phyloP scores from a whole-genome alignment of 2,888 invertebrate genomes.

The Sinhomidia bicolor region DNA sequence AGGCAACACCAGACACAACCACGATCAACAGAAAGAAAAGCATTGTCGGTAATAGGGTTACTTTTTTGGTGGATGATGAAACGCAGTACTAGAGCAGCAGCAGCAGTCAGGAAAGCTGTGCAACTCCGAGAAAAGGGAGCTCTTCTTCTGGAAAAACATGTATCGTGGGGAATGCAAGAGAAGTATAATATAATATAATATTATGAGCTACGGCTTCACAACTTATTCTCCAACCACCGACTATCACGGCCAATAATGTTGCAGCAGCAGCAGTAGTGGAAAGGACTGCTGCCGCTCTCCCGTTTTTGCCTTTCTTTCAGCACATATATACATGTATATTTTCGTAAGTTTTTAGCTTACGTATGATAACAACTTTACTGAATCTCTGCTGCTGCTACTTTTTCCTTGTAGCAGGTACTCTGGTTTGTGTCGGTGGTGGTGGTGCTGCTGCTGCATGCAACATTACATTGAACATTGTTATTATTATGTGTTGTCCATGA shows the following conservation, averaged over 20 bases:
- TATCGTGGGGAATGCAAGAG: slow-evolving; percentile 4
- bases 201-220: slow-evolving; percentile 18
- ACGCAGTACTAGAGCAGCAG: neutral
- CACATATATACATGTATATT: neutral
- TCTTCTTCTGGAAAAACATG: slow-evolving; percentile 3
- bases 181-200: neutral
- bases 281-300: slow-evolving; percentile 15
- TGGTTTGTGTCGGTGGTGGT: too few relatives aligned
- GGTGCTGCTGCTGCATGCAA: neutral
- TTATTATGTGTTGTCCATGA: slow-evolving; percentile 6
- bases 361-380: too few relatives aligned
- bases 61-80: slow-evolving; percentile 3
- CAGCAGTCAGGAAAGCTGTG: slow-evolving; percentile 17
- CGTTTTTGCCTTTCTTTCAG: neutral
- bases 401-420: slow-evolving; percentile 1
- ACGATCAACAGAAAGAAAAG: neutral
- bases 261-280: neutral
- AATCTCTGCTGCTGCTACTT: slow-evolving; percentile 11
- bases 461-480: slow-evolving; percentile 8
- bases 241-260: slow-evolving; percentile 3
- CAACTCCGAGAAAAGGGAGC: slow-evolving; percentile 10
- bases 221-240: neutral
- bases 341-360: neutral
- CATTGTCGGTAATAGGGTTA: neutral
- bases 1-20: neutral